Evolutionary conservation across 2,797 vertebrate genomes (phyloP).

Genomic region (Onychomys leucogaster): DNA sequence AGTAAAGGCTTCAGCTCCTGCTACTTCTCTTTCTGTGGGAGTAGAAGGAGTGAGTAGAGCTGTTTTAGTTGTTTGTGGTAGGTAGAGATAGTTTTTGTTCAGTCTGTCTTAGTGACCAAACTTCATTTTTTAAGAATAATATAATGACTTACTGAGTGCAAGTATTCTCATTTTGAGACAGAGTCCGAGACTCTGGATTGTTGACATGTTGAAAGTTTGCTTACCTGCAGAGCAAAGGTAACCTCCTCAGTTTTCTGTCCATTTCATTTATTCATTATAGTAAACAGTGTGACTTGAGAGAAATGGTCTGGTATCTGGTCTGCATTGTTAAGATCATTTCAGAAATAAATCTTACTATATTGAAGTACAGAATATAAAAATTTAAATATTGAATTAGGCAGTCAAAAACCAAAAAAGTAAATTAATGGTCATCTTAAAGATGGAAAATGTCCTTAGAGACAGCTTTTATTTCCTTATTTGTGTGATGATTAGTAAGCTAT

Average conservation of each 20-base stretch:
- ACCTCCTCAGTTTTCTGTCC: conserved; percentile 47
- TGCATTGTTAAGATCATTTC: conserved; percentile 43
- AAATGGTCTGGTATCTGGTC: conserved; percentile 42
- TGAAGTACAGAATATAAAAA: conserved; percentile 13
- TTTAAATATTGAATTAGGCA: conserved; percentile 23
- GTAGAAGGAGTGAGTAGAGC: neutral
- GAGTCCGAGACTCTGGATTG: conserved; percentile 49
- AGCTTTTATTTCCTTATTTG: conserved; percentile 55
- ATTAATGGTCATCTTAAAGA: conserved; percentile 42
- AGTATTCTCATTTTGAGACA: conserved; percentile 63
- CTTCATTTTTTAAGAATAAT: conserved; percentile 73
- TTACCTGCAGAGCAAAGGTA: conserved; percentile 38
- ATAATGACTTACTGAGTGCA: conserved; percentile 60
- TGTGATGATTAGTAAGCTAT: conserved; percentile 35
- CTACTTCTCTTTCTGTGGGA: conserved; percentile 76
- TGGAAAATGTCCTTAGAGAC: conserved; percentile 49
- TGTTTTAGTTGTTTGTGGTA: conserved; percentile 40
- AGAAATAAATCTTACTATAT: conserved; percentile 46
- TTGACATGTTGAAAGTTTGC: neutral
- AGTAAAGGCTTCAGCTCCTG: conserved; percentile 63
- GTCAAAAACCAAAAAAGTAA: neutral
- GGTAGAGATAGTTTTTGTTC: conserved; percentile 52
- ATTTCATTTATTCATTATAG: conserved; percentile 62
- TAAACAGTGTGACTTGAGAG: conserved; percentile 59
- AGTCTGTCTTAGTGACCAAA: conserved; percentile 79